Conservation (phyloP, 2,888 invertebrate species). For the Strigamia maritima region DNA sequence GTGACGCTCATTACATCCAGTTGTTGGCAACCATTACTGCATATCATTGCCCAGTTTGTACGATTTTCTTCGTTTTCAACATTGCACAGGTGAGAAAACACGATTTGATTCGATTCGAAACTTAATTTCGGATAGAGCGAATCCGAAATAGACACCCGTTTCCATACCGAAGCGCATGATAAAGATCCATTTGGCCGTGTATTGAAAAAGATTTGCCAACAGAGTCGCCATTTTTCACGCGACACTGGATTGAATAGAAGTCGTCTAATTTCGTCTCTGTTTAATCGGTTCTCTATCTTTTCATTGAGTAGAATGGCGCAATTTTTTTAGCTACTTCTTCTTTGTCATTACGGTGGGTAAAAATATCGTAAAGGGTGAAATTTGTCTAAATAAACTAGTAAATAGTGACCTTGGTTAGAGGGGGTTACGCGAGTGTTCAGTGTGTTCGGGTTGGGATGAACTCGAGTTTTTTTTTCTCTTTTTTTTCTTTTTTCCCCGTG, state of each 20-base stretch:
- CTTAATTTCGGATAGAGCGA: not conserved
- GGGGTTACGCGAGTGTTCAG: not conserved
- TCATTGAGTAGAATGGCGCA: not conserved
- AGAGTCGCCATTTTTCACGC: slow-evolving; percentile 23
- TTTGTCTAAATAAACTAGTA: not conserved
- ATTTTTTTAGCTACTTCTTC: not conserved
- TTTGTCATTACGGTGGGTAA: not conserved
- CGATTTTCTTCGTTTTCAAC: slow-evolving; percentile 21
- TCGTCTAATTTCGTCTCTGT: slow-evolving; percentile 1
- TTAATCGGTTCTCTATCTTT: not conserved
- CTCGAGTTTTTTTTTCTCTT: not conserved
- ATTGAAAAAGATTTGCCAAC: slow-evolving; percentile 23
- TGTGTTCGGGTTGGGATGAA: not conserved
- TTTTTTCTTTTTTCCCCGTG: not conserved
- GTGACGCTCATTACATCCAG: slow-evolving; percentile 38
- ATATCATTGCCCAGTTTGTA: slow-evolving; percentile 35
- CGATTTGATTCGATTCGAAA: not conserved
- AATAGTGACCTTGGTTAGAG: not conserved
- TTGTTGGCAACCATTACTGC: slow-evolving; percentile 39
- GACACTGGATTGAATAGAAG: slow-evolving; percentile 19
- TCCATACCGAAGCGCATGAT: not conserved
- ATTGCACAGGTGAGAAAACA: not conserved
- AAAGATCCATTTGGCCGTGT: not conserved
- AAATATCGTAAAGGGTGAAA: not conserved
- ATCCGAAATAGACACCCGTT: not conserved